These are phyloP conservation scores for Limnephilus auricula DNA, from an alignment of 2,888 invertebrate species.

Conservation along the genomic window DNA sequence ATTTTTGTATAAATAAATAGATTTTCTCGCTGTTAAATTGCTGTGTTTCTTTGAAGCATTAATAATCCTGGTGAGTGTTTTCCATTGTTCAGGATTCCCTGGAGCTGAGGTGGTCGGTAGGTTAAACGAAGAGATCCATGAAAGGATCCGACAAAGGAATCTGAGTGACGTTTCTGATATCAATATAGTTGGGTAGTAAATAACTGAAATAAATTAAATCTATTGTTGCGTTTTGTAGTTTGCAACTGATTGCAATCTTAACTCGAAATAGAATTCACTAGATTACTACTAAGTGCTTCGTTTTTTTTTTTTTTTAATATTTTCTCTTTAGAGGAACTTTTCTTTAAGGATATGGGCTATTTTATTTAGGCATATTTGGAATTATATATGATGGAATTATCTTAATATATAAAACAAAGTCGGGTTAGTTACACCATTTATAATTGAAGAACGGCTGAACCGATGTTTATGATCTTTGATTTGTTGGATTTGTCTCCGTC, in stretches of 20 bases:
- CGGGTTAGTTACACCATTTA: too few relatives aligned
- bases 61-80: not conserved
- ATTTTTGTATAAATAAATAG: not conserved
- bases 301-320: too few relatives aligned
- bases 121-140: not conserved
- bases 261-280: not conserved
- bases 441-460: too few relatives aligned
- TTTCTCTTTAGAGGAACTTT: too few relatives aligned
- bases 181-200: not conserved
- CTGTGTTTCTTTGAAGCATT: not conserved
- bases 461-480: too few relatives aligned
- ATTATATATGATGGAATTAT: too few relatives aligned
- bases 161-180: constrained; percentile 2
- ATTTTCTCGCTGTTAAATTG: not conserved
- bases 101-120: not conserved
- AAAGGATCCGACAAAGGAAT: constrained; percentile 2
- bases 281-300: not conserved
- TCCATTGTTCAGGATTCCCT: not conserved
- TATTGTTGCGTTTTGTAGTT: not conserved
- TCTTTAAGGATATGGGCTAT: too few relatives aligned
- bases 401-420: too few relatives aligned
- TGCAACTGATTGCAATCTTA: not conserved
- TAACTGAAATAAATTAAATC: constrained; percentile 7
- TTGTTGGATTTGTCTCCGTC: too few relatives aligned
- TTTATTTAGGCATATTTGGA: too few relatives aligned